These are phyloP conservation scores for Bolborhynchus lineola DNA, from an alignment of 2,113 vertebrate genomes.

Conservation along the genomic window DNA sequence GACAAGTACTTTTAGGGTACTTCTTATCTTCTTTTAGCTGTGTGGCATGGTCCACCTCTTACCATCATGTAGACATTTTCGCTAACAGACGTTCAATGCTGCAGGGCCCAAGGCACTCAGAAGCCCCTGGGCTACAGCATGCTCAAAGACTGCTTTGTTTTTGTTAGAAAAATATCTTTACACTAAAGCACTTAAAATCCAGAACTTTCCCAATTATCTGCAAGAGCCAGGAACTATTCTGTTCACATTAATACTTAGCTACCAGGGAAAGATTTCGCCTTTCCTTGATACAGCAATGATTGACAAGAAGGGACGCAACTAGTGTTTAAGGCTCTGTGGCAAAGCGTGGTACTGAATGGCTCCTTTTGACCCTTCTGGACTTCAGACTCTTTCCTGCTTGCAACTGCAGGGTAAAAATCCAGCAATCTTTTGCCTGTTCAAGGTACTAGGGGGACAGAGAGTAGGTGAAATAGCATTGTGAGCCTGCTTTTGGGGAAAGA, in stretches of 20 bases:
- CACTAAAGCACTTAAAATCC: not conserved
- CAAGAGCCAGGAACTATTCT: not conserved
- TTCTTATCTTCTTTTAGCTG: not conserved
- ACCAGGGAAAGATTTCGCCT: not conserved
- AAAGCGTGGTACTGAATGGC: not conserved
- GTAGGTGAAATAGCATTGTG: not conserved
- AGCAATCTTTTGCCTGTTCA: not conserved
- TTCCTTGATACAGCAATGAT: not conserved
- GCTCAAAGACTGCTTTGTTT: not conserved
- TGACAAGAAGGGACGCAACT: not conserved
- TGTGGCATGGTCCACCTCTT: not conserved
- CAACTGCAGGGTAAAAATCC: not conserved
- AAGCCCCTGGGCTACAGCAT: not conserved
- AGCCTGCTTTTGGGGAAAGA: not conserved
- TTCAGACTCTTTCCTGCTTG: not conserved
- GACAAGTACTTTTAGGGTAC: not conserved
- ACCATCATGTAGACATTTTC: not conserved
- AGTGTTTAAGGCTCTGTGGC: not conserved
- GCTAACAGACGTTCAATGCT: not conserved
- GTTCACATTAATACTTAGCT: not conserved
- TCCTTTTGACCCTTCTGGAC: not conserved
- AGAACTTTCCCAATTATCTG: not conserved
- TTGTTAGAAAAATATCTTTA: not conserved
- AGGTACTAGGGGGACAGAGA: not conserved
- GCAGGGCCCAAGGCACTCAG: not conserved